A percentile compares a stretch with the other conserved stretches of the same genome.
Evolutionary conservation across 2,888 invertebrate genomes (phyloP).

Genomic region (Parnassius smintheus): DNA sequence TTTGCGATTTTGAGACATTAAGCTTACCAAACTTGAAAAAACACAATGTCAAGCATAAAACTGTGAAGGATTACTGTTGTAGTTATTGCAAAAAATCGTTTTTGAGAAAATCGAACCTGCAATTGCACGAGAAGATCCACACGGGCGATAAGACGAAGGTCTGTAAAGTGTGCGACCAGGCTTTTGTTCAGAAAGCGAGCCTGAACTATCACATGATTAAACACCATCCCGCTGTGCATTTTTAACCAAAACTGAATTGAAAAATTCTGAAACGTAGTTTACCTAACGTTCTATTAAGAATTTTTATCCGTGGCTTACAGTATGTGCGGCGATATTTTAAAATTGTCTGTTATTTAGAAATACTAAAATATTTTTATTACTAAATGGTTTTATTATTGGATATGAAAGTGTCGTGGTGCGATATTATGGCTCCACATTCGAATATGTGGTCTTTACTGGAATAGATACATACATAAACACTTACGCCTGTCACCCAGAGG

Average conservation of each 20-base stretch:
- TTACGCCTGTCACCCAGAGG: no score
- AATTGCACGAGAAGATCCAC: slow-evolving; percentile 63
- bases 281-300: no score
- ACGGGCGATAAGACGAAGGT: slow-evolving; percentile 64
- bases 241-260: slow-evolving; percentile 35
- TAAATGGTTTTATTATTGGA: no score
- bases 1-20: slow-evolving; percentile 62
- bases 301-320: no score
- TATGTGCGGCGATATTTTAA: no score
- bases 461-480: no score
- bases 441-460: no score
- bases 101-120: slow-evolving; percentile 53
- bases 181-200: slow-evolving; percentile 72
- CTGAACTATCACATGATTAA: slow-evolving; percentile 71
- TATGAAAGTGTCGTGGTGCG: no score
- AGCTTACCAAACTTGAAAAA: slow-evolving; percentile 54
- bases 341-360: no score
- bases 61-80: slow-evolving; percentile 66
- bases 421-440: no score
- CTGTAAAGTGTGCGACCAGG: slow-evolving; percentile 60
- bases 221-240: slow-evolving; percentile 64
- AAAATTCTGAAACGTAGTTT: not conserved
- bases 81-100: slow-evolving; percentile 69
- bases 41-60: slow-evolving; percentile 66
- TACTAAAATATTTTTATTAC: no score